A percentile compares a stretch with the other conserved stretches of the same genome.
Evolutionary conservation across 2,888 invertebrate species (phyloP).

Genomic region (Drosophila engyochracea): DNA sequence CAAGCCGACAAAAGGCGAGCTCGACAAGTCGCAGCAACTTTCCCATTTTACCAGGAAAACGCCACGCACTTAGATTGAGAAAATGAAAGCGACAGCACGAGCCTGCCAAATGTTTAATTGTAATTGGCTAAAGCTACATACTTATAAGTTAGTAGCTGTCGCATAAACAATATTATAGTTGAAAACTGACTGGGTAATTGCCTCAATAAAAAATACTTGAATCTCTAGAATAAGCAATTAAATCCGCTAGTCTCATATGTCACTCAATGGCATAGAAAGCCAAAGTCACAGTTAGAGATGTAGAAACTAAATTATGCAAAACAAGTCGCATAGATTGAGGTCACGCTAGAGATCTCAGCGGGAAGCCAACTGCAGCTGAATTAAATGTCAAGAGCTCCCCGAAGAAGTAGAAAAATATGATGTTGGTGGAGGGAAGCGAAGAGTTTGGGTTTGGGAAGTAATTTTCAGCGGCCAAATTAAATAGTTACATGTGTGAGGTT

Average conservation of each 20-base stretch:
- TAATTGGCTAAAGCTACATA: constrained; percentile 34
- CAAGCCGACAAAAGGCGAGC: constrained; percentile 69
- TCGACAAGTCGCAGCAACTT: constrained; percentile 57
- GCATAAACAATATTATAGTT: constrained; percentile 1
- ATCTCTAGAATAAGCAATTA: constrained; percentile 38
- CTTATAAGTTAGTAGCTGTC: neutral
- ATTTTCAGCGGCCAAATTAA: constrained; percentile 30
- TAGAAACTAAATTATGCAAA: constrained; percentile 66
- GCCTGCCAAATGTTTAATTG: constrained; percentile 39
- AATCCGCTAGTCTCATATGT: constrained; percentile 42
- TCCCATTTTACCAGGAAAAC: constrained; percentile 78
- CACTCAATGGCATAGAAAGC: constrained; percentile 57
- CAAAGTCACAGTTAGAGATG: constrained; percentile 36
- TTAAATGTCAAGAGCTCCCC: constrained; percentile 47
- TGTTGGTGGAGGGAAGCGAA: constrained; percentile 4
- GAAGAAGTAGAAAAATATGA: constrained; percentile 30
- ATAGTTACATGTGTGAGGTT: constrained; percentile 8
- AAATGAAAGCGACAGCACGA: constrained; percentile 72
- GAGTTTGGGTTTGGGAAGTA: constrained; percentile 52
- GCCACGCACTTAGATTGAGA: constrained; percentile 53
- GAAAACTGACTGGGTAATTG: constrained; percentile 13
- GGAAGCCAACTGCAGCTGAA: constrained; percentile 49
- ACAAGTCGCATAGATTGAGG: constrained; percentile 69
- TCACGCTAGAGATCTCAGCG: constrained; percentile 49
- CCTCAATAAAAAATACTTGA: constrained; percentile 34